A percentile compares a stretch with the other conserved stretches of the same genome.
Evolutionary conservation across 2,113 vertebrate species (phyloP).

Genomic region (Mesitornis unicolor): DNA sequence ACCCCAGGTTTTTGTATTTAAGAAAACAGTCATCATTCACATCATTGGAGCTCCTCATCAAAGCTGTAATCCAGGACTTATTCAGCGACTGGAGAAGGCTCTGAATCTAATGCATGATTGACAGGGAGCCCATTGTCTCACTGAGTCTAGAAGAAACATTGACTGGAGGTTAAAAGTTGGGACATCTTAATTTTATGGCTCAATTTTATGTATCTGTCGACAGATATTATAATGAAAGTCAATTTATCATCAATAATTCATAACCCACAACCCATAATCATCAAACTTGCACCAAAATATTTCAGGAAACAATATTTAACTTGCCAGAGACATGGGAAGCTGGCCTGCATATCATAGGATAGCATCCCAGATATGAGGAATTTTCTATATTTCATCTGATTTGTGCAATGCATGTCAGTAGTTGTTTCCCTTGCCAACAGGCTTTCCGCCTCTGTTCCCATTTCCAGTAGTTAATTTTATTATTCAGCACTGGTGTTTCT

Average conservation of each 20-base stretch:
- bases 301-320: background rate
- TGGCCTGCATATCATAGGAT: background rate
- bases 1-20: background rate
- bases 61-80: background rate
- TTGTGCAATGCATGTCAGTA: background rate
- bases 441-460: background rate
- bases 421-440: background rate
- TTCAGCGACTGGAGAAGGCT: background rate
- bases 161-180: background rate
- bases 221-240: background rate
- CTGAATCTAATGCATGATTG: background rate
- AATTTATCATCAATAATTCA: background rate
- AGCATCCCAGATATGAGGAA: background rate
- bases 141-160: background rate
- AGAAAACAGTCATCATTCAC: background rate
- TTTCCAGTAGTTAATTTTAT: background rate
- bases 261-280: background rate
- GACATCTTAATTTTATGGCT: background rate
- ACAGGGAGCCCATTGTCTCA: background rate
- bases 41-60: background rate
- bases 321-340: too few species aligned
- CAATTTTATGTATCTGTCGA: background rate
- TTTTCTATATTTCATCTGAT: background rate
- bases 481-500: background rate
- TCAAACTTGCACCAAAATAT: background rate